phyloP scores from a whole-genome alignment of 2,113 vertebrate genomes.

The Mohoua ochrocephala region DNA sequence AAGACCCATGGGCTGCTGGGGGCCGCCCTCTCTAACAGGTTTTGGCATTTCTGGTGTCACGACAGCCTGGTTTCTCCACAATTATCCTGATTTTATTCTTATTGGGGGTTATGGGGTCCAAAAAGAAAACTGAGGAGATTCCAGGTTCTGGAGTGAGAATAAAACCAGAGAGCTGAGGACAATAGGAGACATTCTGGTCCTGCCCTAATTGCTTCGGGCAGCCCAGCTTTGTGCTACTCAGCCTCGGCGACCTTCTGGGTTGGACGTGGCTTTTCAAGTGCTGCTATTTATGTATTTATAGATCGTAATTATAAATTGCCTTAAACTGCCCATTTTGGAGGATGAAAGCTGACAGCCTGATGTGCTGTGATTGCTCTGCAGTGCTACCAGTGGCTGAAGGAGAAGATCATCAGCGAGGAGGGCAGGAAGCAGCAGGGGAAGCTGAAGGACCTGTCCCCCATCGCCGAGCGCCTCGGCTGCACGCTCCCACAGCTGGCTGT shows the following conservation, averaged over 20 bases:
- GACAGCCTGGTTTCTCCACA: not conserved
- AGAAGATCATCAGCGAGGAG: slow-evolving; percentile 93
- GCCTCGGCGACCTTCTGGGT: accelerated
- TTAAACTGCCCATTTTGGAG: accelerated
- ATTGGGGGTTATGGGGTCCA: accelerated
- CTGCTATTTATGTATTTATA: not conserved
- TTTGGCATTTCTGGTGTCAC: not conserved
- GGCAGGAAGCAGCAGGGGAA: slow-evolving; percentile 93
- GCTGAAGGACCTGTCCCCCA: slow-evolving; percentile 90
- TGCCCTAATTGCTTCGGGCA: not conserved
- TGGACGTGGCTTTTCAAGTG: not conserved
- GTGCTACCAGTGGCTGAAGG: slow-evolving; percentile 98
- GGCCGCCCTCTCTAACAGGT: too few species aligned
- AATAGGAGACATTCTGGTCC: accelerated
- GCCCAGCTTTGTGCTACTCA: not conserved
- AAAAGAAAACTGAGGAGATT: not conserved
- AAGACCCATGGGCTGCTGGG: not conserved
- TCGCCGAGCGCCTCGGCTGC: slow-evolving; percentile 91
- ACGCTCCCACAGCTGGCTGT: slow-evolving; percentile 95
- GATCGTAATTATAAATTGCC: not conserved
- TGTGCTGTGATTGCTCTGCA: slow-evolving; percentile 27
- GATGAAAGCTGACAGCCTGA: not conserved
- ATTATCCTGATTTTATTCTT: not conserved
- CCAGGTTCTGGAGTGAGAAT: not conserved
- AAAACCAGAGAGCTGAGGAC: not conserved